phyloP scores from a whole-genome alignment of 1,140 invertebrate species.

The Philopotamus ludificatus region DNA sequence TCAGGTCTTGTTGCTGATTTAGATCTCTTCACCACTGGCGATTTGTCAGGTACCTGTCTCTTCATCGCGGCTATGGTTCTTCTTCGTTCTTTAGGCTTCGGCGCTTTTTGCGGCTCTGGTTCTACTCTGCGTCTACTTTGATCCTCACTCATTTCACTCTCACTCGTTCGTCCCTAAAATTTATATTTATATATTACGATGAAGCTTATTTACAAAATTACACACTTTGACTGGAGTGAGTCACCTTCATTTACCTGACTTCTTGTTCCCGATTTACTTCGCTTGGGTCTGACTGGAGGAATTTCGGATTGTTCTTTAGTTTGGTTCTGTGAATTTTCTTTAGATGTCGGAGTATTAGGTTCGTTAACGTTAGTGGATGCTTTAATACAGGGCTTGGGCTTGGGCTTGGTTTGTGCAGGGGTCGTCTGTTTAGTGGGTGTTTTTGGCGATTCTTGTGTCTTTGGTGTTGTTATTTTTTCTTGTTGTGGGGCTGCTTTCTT shows the following conservation, averaged over 20 bases:
- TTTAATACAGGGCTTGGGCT: slow-evolving; percentile 38
- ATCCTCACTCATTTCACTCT: slow-evolving; percentile 57
- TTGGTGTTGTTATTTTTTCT: slow-evolving; percentile 12
- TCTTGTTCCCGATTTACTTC: slow-evolving; percentile 54
- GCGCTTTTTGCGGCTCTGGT: slow-evolving; percentile 42
- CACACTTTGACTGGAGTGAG: slow-evolving; percentile 31
- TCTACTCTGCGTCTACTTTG: slow-evolving; percentile 44
- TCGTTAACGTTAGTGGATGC: slow-evolving; percentile 30
- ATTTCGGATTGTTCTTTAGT: slow-evolving; percentile 47
- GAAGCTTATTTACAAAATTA: slow-evolving; percentile 27
- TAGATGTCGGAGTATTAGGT: slow-evolving; percentile 39
- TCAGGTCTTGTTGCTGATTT: slow-evolving; percentile 50
- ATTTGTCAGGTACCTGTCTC: slow-evolving; percentile 42
- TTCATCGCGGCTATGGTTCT: slow-evolving; percentile 39
- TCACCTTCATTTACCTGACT: slow-evolving; percentile 49
- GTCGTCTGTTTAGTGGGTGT: slow-evolving; percentile 28
- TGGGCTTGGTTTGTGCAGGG: slow-evolving; percentile 12
- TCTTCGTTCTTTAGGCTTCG: slow-evolving; percentile 46
- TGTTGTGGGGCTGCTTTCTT: slow-evolving; percentile 41
- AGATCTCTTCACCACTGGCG: slow-evolving; percentile 51
- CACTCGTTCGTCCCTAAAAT: slow-evolving; percentile 57
- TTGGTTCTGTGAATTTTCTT: slow-evolving; percentile 43
- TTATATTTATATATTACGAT: slow-evolving; percentile 14
- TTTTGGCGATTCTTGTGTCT: slow-evolving; percentile 20
- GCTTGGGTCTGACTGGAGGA: slow-evolving; percentile 53